Evolutionary conservation across 2,888 invertebrate genomes (phyloP), one percentile per base, ranked within the genome.

Genomic region (Chydorus sphaericus): DNA sequence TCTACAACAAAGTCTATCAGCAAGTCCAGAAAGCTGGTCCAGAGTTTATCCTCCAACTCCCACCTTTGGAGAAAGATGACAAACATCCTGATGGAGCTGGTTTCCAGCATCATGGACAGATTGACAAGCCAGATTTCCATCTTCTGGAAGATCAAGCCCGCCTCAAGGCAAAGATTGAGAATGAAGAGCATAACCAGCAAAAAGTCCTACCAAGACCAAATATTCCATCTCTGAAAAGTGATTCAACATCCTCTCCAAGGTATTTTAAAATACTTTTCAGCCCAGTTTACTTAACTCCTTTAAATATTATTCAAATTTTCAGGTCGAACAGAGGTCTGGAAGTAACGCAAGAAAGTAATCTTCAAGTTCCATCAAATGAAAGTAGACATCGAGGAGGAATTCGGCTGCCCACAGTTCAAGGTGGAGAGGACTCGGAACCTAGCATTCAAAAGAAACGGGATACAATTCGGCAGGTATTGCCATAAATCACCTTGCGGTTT

Each of bases 11-110:
- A 56, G 63, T 62, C 50, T 89, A 89, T 70, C 84, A 86, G 70
- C 83, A 86, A 67, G 84, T 92, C 65, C 86, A 90, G 69, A 85
- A 86, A 69, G 89, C 87, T 58, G 90, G 89, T 2, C 89, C 89
- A 14, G 90, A 90, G 66, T 75, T 92, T 61, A 78, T 92, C 59
- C 83, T 91, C 71, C 91, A 91, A 60, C 82, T 82, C 58, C 84
- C 84, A 31, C 79, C 83, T 55, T 72, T 73, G 58, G 62, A 77
- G 26, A 64, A 66, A 18, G 64, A 66, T 48, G 57, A 58, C 44
- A 51, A 55, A 37, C 57, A 57, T 20, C n/a, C n/a, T n/a, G 62
- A 60, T 10, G 58, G 58, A 20, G 59, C 59, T 54, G 74, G 72
- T 60, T 64, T 63, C 64, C 67, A 63, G 66, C 62, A 64, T 57